These are phyloP conservation scores for Megaptera novaeangliae DNA, from an alignment of 2,113 vertebrate genomes.

Conservation along the genomic window DNA sequence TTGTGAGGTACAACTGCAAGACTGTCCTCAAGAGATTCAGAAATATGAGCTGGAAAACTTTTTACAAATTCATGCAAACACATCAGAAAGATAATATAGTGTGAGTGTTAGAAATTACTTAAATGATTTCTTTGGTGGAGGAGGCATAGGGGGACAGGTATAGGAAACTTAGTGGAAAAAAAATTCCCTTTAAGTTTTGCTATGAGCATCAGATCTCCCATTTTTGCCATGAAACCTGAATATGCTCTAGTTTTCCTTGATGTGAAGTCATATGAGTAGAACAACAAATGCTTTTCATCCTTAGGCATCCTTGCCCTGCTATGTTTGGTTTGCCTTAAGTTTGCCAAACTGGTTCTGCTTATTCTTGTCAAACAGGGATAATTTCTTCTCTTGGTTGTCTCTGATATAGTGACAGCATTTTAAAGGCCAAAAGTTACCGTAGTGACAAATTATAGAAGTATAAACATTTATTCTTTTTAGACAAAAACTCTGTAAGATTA, in stretches of 20 bases:
- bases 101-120: background rate
- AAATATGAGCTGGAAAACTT: background rate
- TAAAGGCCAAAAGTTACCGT: slow-evolving; percentile 52
- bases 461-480: slow-evolving; percentile 34
- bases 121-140: background rate
- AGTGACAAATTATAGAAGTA: slow-evolving; percentile 48
- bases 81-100: background rate
- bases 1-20: background rate
- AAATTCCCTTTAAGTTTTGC: background rate
- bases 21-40: background rate
- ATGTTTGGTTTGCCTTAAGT: slow-evolving; percentile 29
- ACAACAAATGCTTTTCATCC: background rate
- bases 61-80: background rate
- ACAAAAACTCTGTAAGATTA: background rate
- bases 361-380: slow-evolving; percentile 58
- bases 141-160: background rate
- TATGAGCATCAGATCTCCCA: background rate
- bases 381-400: slow-evolving; percentile 59
- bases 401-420: slow-evolving; percentile 48
- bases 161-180: background rate
- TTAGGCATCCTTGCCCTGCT: background rate
- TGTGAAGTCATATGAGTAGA: background rate
- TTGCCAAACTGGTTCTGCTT: slow-evolving; percentile 71
- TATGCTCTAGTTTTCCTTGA: background rate
- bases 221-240: background rate